Percentiles rank a stretch among this genome's conserved stretches.
Conservation (phyloP, 92 coral and sea anemone species). For the Palythoa heliodiscus region DNA sequence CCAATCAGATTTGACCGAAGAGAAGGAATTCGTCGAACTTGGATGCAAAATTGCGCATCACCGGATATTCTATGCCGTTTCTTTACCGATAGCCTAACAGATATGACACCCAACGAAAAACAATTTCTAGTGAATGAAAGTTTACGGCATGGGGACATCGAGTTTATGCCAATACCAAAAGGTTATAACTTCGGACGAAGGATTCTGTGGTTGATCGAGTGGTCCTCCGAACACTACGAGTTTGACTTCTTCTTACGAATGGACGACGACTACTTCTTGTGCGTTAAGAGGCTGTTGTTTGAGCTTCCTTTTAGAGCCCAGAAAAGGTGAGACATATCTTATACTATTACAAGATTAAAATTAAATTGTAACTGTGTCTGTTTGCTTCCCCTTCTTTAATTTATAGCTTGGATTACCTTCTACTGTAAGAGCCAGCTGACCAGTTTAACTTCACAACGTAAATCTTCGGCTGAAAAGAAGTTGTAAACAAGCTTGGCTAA, state of each 20-base stretch:
- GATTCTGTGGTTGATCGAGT: constrained; percentile 82
- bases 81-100: constrained; percentile 78
- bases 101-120: constrained; percentile 65
- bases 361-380: background rate
- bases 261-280: constrained; percentile 94
- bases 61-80: constrained; percentile 82
- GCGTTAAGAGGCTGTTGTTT: constrained; percentile 73
- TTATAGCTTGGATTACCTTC: background rate
- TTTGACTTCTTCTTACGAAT: constrained; percentile 87
- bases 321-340: constrained; percentile 22
- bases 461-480: too few relatives aligned
- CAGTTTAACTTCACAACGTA: too few relatives aligned
- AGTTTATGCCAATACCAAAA: constrained; percentile 75
- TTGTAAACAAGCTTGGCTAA: too few relatives aligned
- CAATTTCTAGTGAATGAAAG: constrained; percentile 65
- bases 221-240: constrained; percentile 75
- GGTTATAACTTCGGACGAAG: constrained; percentile 90
- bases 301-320: constrained; percentile 76
- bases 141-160: constrained; percentile 61
- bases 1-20: constrained; percentile 89
- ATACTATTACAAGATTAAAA: too few relatives aligned
- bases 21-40: constrained; percentile 81
- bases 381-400: background rate
- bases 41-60: constrained; percentile 77
- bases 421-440: background rate